Conservation (phyloP, 2,113 vertebrate genomes). For the Chaetodon auriga region DNA sequence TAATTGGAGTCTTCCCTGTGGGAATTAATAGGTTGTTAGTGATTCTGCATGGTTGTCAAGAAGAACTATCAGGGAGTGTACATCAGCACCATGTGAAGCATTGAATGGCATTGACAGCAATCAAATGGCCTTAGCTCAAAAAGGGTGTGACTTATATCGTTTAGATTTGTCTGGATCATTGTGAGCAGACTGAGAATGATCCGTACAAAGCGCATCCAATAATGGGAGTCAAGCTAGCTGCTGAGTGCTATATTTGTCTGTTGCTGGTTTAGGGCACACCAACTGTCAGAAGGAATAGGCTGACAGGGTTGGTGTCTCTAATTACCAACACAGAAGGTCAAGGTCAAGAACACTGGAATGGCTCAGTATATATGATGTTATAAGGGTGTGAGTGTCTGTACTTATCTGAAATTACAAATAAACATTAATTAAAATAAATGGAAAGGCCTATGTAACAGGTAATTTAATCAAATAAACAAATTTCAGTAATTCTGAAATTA, state of each 20-base stretch:
- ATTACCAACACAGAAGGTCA: conserved; percentile 3
- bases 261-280: neutral
- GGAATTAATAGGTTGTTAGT: neutral
- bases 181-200: neutral
- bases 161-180: neutral
- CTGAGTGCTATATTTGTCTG: neutral
- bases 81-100: neutral
- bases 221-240: neutral
- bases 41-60: neutral
- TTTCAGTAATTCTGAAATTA: neutral
- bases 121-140: neutral
- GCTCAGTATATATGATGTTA: neutral
- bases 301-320: neutral
- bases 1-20: neutral
- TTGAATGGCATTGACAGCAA: neutral
- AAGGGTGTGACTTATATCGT: neutral
- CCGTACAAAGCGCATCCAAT: neutral
- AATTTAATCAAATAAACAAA: neutral
- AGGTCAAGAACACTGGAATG: neutral
- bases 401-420: neutral
- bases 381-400: neutral
- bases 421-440: neutral
- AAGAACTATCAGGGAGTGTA: neutral
- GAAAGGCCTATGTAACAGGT: too few species aligned
- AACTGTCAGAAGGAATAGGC: neutral